Conservation (phyloP, 2,888 invertebrate genomes). For the Caradrina kadenii region DNA sequence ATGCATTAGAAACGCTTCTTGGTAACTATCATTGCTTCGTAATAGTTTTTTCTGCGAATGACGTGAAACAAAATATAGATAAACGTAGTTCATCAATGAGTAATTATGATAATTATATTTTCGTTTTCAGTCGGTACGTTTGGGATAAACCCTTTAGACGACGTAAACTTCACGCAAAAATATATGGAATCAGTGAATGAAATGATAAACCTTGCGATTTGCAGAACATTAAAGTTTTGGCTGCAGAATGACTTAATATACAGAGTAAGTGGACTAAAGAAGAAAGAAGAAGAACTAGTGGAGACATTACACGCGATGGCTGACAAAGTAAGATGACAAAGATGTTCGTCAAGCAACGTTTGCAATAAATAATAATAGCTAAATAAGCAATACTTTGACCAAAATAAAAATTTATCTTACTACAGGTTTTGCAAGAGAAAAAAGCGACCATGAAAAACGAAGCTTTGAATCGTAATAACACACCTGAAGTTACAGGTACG, state of each 20-base stretch:
- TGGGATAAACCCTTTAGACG: constrained; percentile 16
- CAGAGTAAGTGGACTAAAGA: constrained; percentile 16
- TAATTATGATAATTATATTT: not conserved
- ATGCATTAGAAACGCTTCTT: constrained; percentile 33
- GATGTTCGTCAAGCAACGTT: not conserved
- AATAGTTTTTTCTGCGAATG: not conserved
- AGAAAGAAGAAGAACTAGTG: constrained; percentile 18
- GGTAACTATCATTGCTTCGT: not conserved
- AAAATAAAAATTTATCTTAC: not conserved
- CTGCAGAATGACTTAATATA: constrained; percentile 22
- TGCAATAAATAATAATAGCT: too few species aligned
- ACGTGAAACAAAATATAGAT: not conserved
- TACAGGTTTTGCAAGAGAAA: constrained; percentile 33
- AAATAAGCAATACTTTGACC: not conserved
- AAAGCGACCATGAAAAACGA: constrained; percentile 7
- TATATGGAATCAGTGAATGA: constrained; percentile 18
- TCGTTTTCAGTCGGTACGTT: constrained; percentile 22
- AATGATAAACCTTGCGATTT: not conserved
- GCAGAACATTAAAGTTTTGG: constrained; percentile 5
- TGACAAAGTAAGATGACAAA: constrained; percentile 2
- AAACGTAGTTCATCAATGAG: not conserved
- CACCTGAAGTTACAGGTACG: constrained; percentile 2
- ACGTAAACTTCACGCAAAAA: constrained; percentile 3
- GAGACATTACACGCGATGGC: constrained; percentile 10
- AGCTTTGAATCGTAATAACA: not conserved